A percentile compares a stretch with the other conserved stretches of the same genome.
Evolutionary conservation across 2,888 invertebrate genomes (phyloP).

Genomic region (Tricholauxania praeusta): DNA sequence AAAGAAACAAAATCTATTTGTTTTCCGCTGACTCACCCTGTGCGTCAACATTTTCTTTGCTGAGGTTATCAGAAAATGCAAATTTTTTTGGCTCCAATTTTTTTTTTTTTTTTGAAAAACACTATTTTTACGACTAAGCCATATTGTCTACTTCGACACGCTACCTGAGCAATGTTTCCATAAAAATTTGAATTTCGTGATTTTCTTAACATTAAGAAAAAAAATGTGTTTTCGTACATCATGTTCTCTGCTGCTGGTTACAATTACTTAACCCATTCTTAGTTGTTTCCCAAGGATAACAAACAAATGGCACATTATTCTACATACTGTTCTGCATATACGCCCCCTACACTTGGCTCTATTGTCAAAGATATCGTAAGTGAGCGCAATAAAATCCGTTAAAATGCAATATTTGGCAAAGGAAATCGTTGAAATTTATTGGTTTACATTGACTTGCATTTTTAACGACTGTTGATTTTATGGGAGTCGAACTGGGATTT

Average conservation of each 20-base stretch:
- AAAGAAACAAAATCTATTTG: conserved; percentile 12
- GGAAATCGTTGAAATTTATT: conserved; percentile 23
- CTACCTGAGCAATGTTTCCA: conserved; percentile 31
- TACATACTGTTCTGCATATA: too few relatives aligned
- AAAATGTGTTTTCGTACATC: too few relatives aligned
- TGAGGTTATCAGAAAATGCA: conserved; percentile 9
- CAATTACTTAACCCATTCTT: conserved; percentile 31
- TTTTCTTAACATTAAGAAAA: too few relatives aligned
- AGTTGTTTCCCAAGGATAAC: background rate
- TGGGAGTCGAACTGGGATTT: conserved; percentile 25
- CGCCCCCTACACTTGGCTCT: too few relatives aligned
- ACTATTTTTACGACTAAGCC: conserved; percentile 10
- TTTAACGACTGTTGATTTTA: conserved; percentile 35
- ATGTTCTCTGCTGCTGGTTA: background rate
- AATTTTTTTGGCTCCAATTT: conserved; percentile 33
- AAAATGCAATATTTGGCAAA: conserved; percentile 25
- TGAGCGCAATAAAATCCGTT: conserved; percentile 25
- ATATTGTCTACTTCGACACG: conserved; percentile 33
- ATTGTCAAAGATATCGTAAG: too few relatives aligned
- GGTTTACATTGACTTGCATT: conserved; percentile 29
- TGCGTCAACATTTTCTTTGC: background rate
- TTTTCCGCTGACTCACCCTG: conserved; percentile 1
- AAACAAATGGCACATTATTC: conserved; percentile 3
- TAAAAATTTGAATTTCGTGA: conserved; percentile 8
- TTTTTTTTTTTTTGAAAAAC: background rate